Conservation (phyloP, 2,888 invertebrate species). For the Lasius platythorax region DNA sequence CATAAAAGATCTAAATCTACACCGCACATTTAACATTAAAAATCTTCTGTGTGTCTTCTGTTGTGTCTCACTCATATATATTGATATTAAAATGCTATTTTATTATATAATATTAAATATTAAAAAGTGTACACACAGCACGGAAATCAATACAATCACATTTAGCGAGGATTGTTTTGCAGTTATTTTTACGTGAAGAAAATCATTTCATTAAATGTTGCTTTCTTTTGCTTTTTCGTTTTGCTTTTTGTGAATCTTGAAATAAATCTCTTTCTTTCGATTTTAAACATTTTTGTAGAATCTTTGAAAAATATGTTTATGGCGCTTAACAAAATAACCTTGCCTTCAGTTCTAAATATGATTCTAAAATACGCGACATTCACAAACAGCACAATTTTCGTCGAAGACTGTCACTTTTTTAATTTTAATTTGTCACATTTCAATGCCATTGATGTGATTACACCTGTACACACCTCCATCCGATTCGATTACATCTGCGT, state of each 20-base stretch:
- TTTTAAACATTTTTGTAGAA: background rate
- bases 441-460: conserved; percentile 33
- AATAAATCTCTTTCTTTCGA: background rate
- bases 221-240: background rate
- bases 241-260: background rate
- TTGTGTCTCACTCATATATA: background rate
- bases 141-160: background rate
- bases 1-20: background rate
- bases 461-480: conserved; percentile 58
- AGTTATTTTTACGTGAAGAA: background rate
- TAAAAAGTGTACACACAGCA: background rate
- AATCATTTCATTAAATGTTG: background rate
- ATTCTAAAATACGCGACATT: background rate
- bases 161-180: background rate
- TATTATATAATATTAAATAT: background rate
- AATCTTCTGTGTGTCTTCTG: no score
- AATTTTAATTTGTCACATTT: conserved; percentile 53
- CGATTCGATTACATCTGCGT: conserved; percentile 64
- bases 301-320: background rate
- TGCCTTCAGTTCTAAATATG: background rate
- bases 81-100: background rate
- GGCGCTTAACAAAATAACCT: background rate
- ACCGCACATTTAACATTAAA: background rate
- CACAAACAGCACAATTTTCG: background rate
- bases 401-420: background rate